Conservation (phyloP, 1,140 invertebrate genomes). For the Apis mellifera region Amel_HAv3.1 CM009939.2:5820501-5821000, state of each 20-base stretch:
- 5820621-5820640: background rate
- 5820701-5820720: background rate
- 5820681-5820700: constrained; percentile 17
- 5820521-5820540: constrained; percentile 32
- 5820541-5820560: constrained; percentile 17
- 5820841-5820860: background rate
- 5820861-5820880: background rate
- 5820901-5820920: background rate
- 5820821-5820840: background rate
- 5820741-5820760: background rate
- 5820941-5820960: constrained; percentile 49
- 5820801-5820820: constrained; percentile 16
- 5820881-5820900: constrained; percentile 11
- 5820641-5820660: background rate
- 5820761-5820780: background rate
- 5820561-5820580: background rate
- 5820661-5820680: constrained; percentile 5
- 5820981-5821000: constrained; percentile 58
- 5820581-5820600: background rate
- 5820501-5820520: constrained; percentile 29
- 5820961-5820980: constrained; percentile 1
- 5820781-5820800: background rate
- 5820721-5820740: background rate
- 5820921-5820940: constrained; percentile 8
- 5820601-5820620: constrained; percentile 9